phyloP scores from a whole-genome alignment of 2,888 invertebrate species.

The Eubasilissa splendida region DNA sequence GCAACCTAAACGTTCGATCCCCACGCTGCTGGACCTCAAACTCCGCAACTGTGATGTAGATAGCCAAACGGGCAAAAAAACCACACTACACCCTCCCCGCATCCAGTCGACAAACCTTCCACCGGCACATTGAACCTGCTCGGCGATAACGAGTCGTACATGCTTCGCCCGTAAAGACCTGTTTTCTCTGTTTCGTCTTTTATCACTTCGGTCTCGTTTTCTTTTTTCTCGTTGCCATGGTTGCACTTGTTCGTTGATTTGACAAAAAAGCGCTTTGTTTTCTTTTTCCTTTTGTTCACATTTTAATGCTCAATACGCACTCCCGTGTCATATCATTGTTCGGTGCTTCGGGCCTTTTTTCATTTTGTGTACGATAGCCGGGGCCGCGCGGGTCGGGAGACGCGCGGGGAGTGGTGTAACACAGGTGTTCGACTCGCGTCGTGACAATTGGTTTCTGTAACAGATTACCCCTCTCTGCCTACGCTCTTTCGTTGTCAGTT shows the following conservation, averaged over 20 bases:
- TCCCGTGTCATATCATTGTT: conserved; percentile 25
- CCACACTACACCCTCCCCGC: too few relatives aligned
- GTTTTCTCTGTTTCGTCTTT: neutral
- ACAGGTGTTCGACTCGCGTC: conserved; percentile 41
- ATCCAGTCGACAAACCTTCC: too few relatives aligned
- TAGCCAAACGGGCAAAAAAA: too few relatives aligned
- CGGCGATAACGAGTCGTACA: too few relatives aligned
- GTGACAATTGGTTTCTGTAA: conserved; percentile 39
- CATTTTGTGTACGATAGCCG: neutral
- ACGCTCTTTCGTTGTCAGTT: neutral
- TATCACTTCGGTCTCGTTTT: neutral
- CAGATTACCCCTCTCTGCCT: conserved; percentile 9
- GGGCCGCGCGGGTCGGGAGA: neutral
- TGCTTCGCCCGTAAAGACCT: neutral
- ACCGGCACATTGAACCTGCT: too few relatives aligned
- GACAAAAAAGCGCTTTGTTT: neutral
- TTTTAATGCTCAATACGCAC: conserved; percentile 13
- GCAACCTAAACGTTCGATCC: too few relatives aligned
- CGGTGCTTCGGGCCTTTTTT: neutral
- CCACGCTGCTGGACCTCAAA: too few relatives aligned
- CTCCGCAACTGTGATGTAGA: too few relatives aligned
- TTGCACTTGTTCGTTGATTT: conserved; percentile 19
- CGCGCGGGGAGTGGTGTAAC: conserved; percentile 29
- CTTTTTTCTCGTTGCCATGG: neutral
- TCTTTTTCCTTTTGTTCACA: conserved; percentile 6